phyloP scores from a whole-genome alignment of 2,797 vertebrate genomes.

The Linurgus olivaceus region DNA sequence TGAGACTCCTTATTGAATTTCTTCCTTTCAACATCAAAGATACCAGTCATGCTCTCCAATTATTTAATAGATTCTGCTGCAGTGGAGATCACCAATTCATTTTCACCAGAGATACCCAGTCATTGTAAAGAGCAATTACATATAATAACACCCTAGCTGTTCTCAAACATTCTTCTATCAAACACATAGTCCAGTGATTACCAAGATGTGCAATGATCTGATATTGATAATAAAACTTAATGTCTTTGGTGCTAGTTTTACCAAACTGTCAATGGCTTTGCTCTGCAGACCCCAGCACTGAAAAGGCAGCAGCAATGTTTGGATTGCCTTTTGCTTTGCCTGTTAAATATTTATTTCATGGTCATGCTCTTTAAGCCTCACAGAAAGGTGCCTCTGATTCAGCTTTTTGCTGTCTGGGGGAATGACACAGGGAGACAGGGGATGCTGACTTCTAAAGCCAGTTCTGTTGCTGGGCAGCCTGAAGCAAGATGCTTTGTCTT shows the following conservation, averaged over 20 bases:
- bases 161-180: conserved; percentile 67
- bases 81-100: conserved; percentile 63
- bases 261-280: conserved; percentile 3
- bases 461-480: not conserved
- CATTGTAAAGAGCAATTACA: conserved; percentile 72
- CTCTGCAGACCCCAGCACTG: not conserved
- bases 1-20: conserved; percentile 71
- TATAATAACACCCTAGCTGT: conserved; percentile 69
- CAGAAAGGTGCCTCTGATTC: not conserved
- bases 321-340: conserved; percentile 3
- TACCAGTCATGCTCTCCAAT: conserved; percentile 66
- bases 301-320: not conserved
- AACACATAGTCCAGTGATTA: conserved; percentile 57
- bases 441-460: conserved; percentile 12
- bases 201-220: conserved; percentile 45
- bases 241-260: conserved; percentile 37
- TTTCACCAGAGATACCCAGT: conserved; percentile 60
- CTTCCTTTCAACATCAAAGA: conserved; percentile 69
- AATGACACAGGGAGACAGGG: not conserved
- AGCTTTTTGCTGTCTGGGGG: conserved; percentile 1
- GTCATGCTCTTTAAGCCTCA: not conserved
- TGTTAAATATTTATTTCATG: conserved; percentile 8
- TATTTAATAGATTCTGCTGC: conserved; percentile 75
- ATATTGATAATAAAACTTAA: conserved; percentile 46
- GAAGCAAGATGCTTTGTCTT: not conserved